Conservation (phyloP, 2,113 vertebrate genomes). For the Ptyas mucosa region DNA sequence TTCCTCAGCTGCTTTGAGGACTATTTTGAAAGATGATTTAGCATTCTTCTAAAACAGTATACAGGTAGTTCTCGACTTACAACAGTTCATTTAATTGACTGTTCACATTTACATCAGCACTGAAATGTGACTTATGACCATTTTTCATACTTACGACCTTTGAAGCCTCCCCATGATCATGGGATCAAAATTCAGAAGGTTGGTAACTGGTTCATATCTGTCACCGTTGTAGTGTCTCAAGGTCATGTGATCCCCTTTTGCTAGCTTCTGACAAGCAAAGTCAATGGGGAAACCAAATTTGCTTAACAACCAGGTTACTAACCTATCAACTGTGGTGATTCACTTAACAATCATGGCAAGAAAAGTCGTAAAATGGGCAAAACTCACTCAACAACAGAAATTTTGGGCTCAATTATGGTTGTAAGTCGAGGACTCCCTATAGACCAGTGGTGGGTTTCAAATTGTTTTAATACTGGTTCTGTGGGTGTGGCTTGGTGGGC, state of each 20-base stretch:
- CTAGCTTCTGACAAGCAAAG: background rate
- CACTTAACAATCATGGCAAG: background rate
- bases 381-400: no score
- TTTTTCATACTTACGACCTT: background rate
- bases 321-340: background rate
- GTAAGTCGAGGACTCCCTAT: no score
- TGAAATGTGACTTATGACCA: background rate
- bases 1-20: background rate
- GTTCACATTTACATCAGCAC: background rate
- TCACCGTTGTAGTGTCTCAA: no score
- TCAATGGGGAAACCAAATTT: background rate
- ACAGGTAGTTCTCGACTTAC: background rate
- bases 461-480: no score
- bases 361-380: background rate
- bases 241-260: background rate
- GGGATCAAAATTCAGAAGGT: no score
- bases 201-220: no score
- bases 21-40: background rate
- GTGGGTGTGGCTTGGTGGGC: no score
- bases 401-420: no score
- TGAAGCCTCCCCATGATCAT: no score
- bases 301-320: background rate
- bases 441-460: no score
- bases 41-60: background rate
- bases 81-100: background rate